Evolutionary conservation across 2,113 vertebrate genomes (phyloP), one percentile per base, ranked within the genome.

Genomic region (Syngnathus scovelli): DNA sequence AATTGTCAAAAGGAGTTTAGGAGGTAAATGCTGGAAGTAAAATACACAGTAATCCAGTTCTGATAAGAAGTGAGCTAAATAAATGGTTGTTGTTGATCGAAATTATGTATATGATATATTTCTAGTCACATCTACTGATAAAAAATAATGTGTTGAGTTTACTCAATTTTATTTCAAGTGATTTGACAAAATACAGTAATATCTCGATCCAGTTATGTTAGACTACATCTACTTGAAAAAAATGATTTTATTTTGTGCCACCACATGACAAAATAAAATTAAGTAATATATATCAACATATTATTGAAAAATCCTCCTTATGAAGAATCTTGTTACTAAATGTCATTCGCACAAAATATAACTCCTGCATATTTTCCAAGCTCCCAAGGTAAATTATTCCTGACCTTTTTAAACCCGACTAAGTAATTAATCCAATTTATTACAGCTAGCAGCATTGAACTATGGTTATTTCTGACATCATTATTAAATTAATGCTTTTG

Each of bases 381-480:
- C 7, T 58, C 78, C 69, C 12, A 77, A 75, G 84, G 79, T 84
- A 83, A 81, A 89, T 71, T 77, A 80, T 82, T 83, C 73, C 81
- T 85, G 85, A 89, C 87, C 87, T 86, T 85, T 86, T 78, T 78
- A 85, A 88, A 78, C 77, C 62, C 55, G 68, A 43, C 41, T 71
- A 93, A 43, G 41, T 43, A 9, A 43, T 43, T 9, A 43, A 86
- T 95, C 94, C 95, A 95, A 98, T 98, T 96, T 97, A 96, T 94
- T 93, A 92, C 96, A 94, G 93, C 92, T 96, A 94, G 93, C 91
- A 85, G 78, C 86, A 78, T 90, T 92, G 84, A 79, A 90, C 88
- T 90, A 87, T 91, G 85, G 85, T 93, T 92, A 94, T 96, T 94
- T 93, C 92, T 95, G 92, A 89, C 92, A 93, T 94, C 93, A 93